Evolutionary conservation across 2,888 invertebrate genomes (phyloP).

Genomic region (Drosophila flavopinicola): DNA sequence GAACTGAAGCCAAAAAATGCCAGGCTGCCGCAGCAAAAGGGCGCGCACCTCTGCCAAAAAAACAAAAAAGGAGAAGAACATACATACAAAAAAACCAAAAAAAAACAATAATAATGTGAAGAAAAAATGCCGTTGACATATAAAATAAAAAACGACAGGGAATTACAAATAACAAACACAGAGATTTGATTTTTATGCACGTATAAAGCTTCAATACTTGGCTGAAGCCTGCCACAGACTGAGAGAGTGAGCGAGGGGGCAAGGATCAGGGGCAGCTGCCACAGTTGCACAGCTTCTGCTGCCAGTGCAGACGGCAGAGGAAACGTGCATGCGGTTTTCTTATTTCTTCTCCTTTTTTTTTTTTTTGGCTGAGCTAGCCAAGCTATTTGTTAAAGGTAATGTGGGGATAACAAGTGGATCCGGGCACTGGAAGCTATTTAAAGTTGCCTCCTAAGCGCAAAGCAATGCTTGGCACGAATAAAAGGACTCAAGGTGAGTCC

Average conservation of each 20-base stretch:
- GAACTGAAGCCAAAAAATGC: conserved; percentile 54
- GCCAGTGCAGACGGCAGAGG: conserved; percentile 6
- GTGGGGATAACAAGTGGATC: conserved; percentile 45
- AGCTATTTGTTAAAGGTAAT: conserved; percentile 53
- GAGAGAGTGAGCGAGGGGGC: too few species aligned
- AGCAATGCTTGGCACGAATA: background rate
- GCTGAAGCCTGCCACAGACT: conserved; percentile 4
- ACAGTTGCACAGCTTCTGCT: conserved; percentile 17
- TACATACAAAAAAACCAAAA: conserved; percentile 16
- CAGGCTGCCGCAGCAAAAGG: conserved; percentile 48
- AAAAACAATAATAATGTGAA: conserved; percentile 22
- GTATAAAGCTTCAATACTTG: conserved; percentile 47
- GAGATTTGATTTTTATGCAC: conserved; percentile 79
- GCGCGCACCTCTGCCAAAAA: conserved; percentile 61
- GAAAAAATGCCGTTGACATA: conserved; percentile 67
- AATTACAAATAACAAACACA: conserved; percentile 72
- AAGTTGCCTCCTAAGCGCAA: conserved; percentile 13
- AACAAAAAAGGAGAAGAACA: conserved; percentile 10
- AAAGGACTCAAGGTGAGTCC: background rate
- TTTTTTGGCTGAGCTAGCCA: conserved; percentile 33
- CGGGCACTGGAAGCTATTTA: conserved; percentile 9
- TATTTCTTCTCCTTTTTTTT: too few species aligned
- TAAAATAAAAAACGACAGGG: conserved; percentile 61
- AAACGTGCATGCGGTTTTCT: conserved; percentile 52
- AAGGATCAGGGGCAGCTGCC: background rate